Base-by-base conservation (phyloP, 1,140 invertebrate genomes). In the Aphelenchoides fujianensis region DNA sequence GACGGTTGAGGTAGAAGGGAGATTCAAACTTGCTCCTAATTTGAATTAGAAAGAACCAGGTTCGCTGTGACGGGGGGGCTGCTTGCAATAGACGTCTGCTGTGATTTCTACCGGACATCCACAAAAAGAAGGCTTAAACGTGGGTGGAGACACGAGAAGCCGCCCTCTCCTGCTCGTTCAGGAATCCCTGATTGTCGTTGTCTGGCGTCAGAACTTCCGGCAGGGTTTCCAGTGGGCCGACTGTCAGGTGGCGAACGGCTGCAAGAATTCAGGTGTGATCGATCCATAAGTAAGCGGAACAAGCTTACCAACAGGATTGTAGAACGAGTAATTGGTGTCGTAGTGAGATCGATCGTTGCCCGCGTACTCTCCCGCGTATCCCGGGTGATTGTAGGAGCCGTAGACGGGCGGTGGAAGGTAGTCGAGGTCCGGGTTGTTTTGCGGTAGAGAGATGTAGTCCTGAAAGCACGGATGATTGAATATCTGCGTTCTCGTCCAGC, bases 391-490 rank as follows among this genome's bases (percentile, higher is more conserved):
- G 16, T 59, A 68, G 69, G 28, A 69, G 32, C 63, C 69, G 30
- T 66, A 64, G 28, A 68, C 41, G 34, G 66, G 67, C 7, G 79
- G 69, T 0, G 70, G 79, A 5, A 80, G 54, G 59, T 71, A 80
- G 61, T 80, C 79, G 12, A 80, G 34, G 69, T 80, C 79, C 23
- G 79, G 79, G 68, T 80, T 80, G 61, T 75, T 78, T 67, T 80
- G 79, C 16, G 79, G 79, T 57, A 80, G 69, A 2, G 79, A 78
- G 12, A 80, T 80, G 69, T 80, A 80, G 37, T 80, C 79, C 78
- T 79, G 19, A 16, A 77, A 36, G 34, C 35, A 23, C 34, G 16
- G 23, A 66, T 72, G 2, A 19, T 0, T 3, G 30, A 36, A 68
- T 32, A 27, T 68, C 19, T 16, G 35, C 1, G 59, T 32, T 53